Evolutionary conservation across 2,888 invertebrate genomes (phyloP).

Genomic region (Therioaphis trifolii): DNA sequence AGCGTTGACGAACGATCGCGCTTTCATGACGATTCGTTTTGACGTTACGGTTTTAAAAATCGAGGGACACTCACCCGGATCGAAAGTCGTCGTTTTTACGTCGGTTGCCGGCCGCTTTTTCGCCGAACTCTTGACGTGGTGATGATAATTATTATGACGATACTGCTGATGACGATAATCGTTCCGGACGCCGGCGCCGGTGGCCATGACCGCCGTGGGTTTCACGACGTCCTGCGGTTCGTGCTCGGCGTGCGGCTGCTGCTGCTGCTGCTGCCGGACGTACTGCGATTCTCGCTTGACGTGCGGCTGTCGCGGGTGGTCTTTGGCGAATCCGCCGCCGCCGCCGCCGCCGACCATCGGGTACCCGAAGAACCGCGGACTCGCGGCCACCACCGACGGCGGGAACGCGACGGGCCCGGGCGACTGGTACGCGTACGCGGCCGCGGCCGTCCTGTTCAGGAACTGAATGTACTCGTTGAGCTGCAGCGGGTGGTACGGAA

Average conservation of each 20-base stretch:
- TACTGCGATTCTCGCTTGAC: background rate
- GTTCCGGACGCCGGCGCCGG: background rate
- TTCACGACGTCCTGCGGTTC: background rate
- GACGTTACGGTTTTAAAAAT: no score
- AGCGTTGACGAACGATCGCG: no score
- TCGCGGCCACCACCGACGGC: background rate
- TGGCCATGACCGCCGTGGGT: conserved; percentile 14
- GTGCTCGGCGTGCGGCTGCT: background rate
- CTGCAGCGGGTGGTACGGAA: conserved; percentile 66
- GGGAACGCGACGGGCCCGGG: conserved; percentile 27
- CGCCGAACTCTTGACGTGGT: background rate
- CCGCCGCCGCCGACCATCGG: conserved; percentile 68
- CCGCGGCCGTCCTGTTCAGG: conserved; percentile 63
- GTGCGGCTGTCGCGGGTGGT: conserved; percentile 65
- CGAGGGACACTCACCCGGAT: no score
- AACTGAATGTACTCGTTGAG: conserved; percentile 65
- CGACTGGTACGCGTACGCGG: conserved; percentile 34
- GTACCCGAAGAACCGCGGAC: conserved; percentile 36
- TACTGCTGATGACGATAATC: background rate
- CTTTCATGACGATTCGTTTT: no score
- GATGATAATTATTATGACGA: background rate
- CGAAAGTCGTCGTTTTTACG: background rate
- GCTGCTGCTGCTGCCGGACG: conserved; percentile 56
- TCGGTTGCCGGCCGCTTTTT: conserved; percentile 8
- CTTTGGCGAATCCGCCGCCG: conserved; percentile 71